phyloP scores from a whole-genome alignment of 2,888 invertebrate species.

The Brachyptera putata region DNA sequence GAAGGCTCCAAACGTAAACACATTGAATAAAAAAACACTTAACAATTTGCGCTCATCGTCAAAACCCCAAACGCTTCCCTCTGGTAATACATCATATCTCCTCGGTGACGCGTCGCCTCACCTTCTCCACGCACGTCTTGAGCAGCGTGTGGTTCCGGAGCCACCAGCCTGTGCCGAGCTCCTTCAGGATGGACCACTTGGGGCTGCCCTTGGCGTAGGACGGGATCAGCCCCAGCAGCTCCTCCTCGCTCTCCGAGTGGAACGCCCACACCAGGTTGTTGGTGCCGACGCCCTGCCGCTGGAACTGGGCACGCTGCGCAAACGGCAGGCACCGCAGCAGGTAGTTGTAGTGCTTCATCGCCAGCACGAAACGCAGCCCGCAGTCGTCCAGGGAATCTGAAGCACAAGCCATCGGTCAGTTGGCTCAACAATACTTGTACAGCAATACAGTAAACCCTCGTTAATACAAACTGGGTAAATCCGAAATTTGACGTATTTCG shows the following conservation, averaged over 20 bases:
- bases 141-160: constrained; percentile 77
- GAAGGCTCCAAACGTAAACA: too few relatives aligned
- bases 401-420: too few relatives aligned
- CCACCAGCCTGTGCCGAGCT: constrained; percentile 97
- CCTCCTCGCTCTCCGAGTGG: constrained; percentile 97
- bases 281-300: constrained; percentile 79
- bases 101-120: too few relatives aligned
- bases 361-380: constrained; percentile 89
- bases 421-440: too few relatives aligned
- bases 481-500: too few relatives aligned
- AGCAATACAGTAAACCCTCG: too few relatives aligned
- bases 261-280: constrained; percentile 98
- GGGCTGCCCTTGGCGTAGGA: constrained; percentile 79
- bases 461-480: too few relatives aligned
- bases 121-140: constrained; percentile 80
- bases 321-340: constrained; percentile 88
- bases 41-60: too few relatives aligned
- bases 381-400: constrained; percentile 95
- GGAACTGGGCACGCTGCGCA: constrained; percentile 79
- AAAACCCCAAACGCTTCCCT: too few relatives aligned
- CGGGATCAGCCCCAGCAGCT: constrained; percentile 84
- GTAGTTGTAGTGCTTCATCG: constrained; percentile 97
- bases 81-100: too few relatives aligned
- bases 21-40: too few relatives aligned
- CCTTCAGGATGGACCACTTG: constrained; percentile 86